These are phyloP conservation scores for Sebastes reedi DNA, from an alignment of 2,797 vertebrate species.

Conservation along the genomic window DNA sequence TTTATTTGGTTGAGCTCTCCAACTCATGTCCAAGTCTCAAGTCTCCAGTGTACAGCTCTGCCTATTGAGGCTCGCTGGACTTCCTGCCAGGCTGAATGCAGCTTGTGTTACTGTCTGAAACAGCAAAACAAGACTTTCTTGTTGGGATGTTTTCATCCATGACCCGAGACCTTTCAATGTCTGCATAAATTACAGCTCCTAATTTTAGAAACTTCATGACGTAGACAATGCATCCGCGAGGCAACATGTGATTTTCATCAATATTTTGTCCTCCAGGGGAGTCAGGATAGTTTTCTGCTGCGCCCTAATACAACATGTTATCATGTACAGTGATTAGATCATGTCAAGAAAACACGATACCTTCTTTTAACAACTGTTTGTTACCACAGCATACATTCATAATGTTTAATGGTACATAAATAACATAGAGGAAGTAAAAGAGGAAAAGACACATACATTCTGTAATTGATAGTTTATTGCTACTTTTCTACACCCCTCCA, in stretches of 20 bases:
- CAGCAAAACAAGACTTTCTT: constrained; percentile 23
- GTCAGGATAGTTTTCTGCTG: not conserved
- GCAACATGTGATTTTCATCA: not conserved
- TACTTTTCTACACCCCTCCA: not conserved
- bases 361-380: not conserved
- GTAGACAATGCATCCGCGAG: not conserved
- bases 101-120: not conserved
- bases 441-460: not conserved
- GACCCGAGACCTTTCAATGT: not conserved
- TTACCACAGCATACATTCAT: not conserved
- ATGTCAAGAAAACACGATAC: not conserved
- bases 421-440: not conserved
- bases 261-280: not conserved
- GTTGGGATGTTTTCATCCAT: constrained; percentile 12
- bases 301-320: not conserved
- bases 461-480: not conserved
- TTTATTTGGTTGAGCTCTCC: not conserved
- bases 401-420: not conserved
- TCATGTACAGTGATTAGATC: not conserved
- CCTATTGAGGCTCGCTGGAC: not conserved
- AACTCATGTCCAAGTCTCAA: not conserved
- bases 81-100: constrained; percentile 23
- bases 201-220: not conserved
- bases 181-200: not conserved
- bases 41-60: constrained; percentile 1